A percentile compares a stretch with the other conserved stretches of the same genome.
Evolutionary conservation across 2,113 vertebrate species (phyloP).

Genomic region (Saccopteryx bilineata): DNA sequence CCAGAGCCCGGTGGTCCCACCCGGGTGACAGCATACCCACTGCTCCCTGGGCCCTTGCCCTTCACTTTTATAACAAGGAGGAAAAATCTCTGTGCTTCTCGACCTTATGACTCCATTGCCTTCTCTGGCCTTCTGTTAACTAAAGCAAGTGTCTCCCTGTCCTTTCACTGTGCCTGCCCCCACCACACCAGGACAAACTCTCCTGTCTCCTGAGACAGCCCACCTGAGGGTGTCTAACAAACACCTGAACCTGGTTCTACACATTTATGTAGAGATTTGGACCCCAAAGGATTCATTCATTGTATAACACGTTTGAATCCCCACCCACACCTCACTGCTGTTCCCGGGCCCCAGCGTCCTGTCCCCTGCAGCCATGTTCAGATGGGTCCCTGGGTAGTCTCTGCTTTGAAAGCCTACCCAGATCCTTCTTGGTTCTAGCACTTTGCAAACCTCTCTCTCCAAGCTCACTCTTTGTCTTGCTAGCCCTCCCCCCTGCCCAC

Average conservation of each 20-base stretch:
- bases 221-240: neutral
- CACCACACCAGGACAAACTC: neutral
- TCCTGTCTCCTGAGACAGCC: neutral
- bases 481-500: fast-evolving
- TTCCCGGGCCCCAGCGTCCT: fast-evolving
- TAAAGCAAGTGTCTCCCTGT: fast-evolving
- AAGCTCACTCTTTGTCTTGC: neutral
- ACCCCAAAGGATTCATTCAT: neutral
- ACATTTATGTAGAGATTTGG: neutral
- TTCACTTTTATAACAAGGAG: neutral
- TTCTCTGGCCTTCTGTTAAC: neutral
- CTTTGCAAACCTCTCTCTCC: neutral
- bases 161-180: too few relatives aligned
- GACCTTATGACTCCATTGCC: neutral
- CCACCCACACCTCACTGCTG: fast-evolving
- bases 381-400: too few relatives aligned
- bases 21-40: fast-evolving
- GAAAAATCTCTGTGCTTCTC: neutral
- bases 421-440: neutral
- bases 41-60: neutral
- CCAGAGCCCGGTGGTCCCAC: neutral
- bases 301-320: neutral
- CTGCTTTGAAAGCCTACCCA: neutral
- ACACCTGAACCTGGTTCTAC: neutral
- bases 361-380: neutral